Evolutionary conservation across 37 sponge, comb jelly and placozoan genomes (phyloP).

Genomic region (Tethya wilhelma): DNA sequence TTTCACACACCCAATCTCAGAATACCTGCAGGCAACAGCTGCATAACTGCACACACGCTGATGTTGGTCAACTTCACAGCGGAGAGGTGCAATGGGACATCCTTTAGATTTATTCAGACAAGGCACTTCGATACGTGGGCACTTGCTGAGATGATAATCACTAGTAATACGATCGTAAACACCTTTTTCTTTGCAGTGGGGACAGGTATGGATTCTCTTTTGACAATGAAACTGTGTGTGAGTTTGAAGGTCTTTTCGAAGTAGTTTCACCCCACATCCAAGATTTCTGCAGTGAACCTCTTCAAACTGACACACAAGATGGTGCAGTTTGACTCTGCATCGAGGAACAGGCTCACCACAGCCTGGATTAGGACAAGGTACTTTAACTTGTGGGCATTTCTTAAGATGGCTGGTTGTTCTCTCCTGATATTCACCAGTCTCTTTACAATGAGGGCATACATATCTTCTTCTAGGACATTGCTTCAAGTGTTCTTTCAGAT

Average conservation of each 20-base stretch:
- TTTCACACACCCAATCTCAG: conserved; percentile 20
- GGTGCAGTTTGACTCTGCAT: too few species aligned
- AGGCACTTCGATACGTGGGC: conserved; percentile 6
- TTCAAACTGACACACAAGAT: too few species aligned
- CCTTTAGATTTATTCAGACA: conserved; percentile 14
- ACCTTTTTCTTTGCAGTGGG: conserved; percentile 29
- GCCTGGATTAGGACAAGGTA: conserved; percentile 18
- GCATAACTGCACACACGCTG: background rate
- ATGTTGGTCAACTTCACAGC: conserved; percentile 16
- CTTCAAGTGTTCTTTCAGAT: conserved; percentile 13
- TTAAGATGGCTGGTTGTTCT: conserved; percentile 22
- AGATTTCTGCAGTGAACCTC: conserved; percentile 1
- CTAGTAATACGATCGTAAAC: conserved; percentile 14
- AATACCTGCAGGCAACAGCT: conserved; percentile 19
- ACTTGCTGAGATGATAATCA: conserved; percentile 11
- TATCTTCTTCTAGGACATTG: conserved; percentile 20
- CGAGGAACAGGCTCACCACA: background rate
- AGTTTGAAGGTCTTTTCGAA: conserved; percentile 1
- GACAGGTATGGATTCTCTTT: conserved; percentile 29
- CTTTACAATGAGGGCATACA: conserved; percentile 39
- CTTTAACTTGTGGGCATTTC: conserved; percentile 10
- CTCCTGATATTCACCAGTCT: conserved; percentile 15
- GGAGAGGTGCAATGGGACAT: background rate
- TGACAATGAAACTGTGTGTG: conserved; percentile 31
- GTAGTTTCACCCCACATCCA: conserved; percentile 12